Conservation (phyloP, 2,888 invertebrate genomes). For the Stenichneumon culpator region DNA sequence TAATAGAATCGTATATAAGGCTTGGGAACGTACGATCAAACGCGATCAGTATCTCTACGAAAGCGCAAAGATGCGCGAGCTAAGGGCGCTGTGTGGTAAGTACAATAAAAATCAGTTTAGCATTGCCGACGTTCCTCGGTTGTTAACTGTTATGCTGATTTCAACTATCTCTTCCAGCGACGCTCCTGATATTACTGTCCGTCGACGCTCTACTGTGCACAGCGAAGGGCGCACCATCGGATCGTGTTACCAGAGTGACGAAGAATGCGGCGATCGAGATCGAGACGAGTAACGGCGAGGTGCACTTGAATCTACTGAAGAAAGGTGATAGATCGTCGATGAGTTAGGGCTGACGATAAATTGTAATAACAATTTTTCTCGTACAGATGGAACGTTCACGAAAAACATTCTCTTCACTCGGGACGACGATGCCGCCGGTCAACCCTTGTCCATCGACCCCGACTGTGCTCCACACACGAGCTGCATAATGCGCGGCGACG, state of each 20-base stretch:
- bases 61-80: slow-evolving; percentile 13
- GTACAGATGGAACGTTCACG: slow-evolving; percentile 66
- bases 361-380: slow-evolving; percentile 15
- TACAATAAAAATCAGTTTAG: background rate
- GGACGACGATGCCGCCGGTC: slow-evolving; percentile 7
- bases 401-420: slow-evolving; percentile 70
- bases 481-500: slow-evolving; percentile 72
- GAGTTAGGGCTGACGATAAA: background rate
- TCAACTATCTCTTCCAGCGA: slow-evolving; percentile 25
- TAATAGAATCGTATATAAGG: slow-evolving; percentile 54
- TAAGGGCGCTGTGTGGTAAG: slow-evolving; percentile 32
- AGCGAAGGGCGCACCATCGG: background rate
- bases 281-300: slow-evolving; percentile 56
- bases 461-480: slow-evolving; percentile 68
- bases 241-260: slow-evolving; percentile 46
- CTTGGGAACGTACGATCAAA: background rate
- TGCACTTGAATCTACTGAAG: slow-evolving; percentile 57
- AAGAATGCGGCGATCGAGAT: slow-evolving; percentile 74
- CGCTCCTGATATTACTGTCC: slow-evolving; percentile 36
- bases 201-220: slow-evolving; percentile 13
- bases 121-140: too few relatives aligned
- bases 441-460: slow-evolving; percentile 25
- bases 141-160: background rate
- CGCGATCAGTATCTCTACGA: slow-evolving; percentile 32
- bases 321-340: background rate